A percentile compares a stretch with the other conserved stretches of the same genome.
Evolutionary conservation across 2,113 vertebrate species (phyloP).

Genomic region (Hymenochirus boettgeri): DNA sequence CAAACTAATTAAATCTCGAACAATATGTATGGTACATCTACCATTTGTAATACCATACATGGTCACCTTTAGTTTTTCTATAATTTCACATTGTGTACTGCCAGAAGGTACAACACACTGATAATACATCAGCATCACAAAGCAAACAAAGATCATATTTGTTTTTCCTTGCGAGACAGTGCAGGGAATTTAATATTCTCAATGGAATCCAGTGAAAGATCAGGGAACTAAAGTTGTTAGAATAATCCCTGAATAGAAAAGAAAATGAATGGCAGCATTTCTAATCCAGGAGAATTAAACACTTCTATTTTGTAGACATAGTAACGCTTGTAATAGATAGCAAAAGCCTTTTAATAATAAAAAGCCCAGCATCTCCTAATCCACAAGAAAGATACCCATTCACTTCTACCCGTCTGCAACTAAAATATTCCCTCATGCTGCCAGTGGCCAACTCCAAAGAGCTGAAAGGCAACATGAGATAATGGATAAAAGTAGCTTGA

Average conservation of each 20-base stretch:
- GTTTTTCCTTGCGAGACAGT: conserved; percentile 28
- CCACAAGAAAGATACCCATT: no score
- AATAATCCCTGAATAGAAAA: conserved; percentile 16
- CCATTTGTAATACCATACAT: not conserved
- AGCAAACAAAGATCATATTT: conserved; percentile 19
- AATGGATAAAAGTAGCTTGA: no score
- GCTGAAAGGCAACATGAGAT: no score
- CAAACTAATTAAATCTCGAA: no score
- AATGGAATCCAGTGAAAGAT: conserved; percentile 14
- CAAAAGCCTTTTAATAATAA: no score
- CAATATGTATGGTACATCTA: no score
- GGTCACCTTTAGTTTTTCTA: conserved; percentile 14
- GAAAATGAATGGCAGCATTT: not conserved
- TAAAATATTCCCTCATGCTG: no score
- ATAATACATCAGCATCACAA: conserved; percentile 31
- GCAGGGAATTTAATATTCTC: conserved; percentile 27
- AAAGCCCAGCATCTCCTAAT: no score
- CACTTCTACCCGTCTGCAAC: no score
- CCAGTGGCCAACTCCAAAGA: no score
- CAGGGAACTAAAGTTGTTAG: conserved; percentile 14
- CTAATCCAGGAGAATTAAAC: conserved; percentile 19
- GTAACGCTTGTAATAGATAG: no score
- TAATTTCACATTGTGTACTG: conserved; percentile 17
- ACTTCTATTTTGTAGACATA: no score
- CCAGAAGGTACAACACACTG: not conserved